Conservation (phyloP, 2,113 vertebrate genomes). For the Dasyprocta punctata region DNA sequence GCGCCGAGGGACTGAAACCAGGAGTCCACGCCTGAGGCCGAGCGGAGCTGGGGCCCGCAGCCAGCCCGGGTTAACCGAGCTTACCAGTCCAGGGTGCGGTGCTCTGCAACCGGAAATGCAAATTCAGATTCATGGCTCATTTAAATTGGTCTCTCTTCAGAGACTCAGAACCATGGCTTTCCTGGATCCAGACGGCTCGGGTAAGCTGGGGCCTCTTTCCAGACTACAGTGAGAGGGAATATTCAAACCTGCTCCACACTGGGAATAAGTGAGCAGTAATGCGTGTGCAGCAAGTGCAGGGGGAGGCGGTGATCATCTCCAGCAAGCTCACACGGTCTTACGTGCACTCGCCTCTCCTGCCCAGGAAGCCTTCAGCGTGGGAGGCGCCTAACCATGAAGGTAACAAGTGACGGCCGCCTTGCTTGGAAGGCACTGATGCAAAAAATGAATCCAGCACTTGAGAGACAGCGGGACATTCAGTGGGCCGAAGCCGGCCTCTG, state of each 20-base stretch:
- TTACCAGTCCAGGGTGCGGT: neutral
- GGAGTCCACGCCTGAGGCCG: accelerated
- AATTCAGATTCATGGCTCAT: neutral
- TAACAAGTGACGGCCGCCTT: neutral
- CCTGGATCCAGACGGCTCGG: neutral
- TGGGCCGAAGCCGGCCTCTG: neutral
- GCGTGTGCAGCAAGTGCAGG: neutral
- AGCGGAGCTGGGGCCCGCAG: neutral
- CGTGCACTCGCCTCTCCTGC: neutral
- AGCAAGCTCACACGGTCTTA: neutral
- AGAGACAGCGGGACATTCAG: neutral
- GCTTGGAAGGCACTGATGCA: neutral
- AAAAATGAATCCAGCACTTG: neutral
- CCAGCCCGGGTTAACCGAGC: neutral
- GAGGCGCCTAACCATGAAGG: neutral
- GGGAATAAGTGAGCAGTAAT: neutral
- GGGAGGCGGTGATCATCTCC: neutral
- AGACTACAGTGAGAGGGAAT: neutral
- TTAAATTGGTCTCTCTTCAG: slow-evolving; percentile 11
- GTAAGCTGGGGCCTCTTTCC: neutral
- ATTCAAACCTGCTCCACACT: neutral
- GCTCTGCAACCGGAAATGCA: neutral
- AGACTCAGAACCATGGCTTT: neutral
- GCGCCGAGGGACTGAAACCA: neutral
- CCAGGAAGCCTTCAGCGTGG: slow-evolving; percentile 14